A percentile compares a stretch with the other conserved stretches of the same genome.
phyloP scores from a whole-genome alignment of 2,888 invertebrate species.

The Rhagium mordax region DNA sequence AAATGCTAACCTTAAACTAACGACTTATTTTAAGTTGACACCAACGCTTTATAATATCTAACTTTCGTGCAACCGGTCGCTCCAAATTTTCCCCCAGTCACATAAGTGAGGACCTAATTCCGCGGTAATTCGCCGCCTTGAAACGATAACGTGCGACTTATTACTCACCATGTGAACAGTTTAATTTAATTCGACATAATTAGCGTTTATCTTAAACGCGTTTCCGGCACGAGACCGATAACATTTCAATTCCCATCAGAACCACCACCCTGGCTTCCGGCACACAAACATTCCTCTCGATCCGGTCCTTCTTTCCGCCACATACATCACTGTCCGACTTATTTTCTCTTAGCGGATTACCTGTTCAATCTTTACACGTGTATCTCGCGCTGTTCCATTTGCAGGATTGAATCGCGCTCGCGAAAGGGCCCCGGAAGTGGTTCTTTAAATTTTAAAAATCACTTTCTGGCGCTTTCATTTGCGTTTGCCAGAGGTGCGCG shows the following conservation, averaged over 20 bases:
- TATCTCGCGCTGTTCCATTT: constrained; percentile 54
- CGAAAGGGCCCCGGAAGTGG: constrained; percentile 9
- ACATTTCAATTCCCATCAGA: constrained; percentile 32
- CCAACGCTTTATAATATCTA: too few relatives aligned
- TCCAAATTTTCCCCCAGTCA: background rate
- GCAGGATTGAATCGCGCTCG: constrained; percentile 47
- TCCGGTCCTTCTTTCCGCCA: constrained; percentile 41
- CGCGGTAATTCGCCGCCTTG: constrained; percentile 16
- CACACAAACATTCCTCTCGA: constrained; percentile 37
- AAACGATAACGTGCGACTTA: constrained; percentile 13
- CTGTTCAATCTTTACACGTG: constrained; percentile 56
- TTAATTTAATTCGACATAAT: constrained; percentile 25
- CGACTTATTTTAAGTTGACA: too few relatives aligned
- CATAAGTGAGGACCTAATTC: background rate
- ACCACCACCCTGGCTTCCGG: background rate
- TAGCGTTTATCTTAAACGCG: constrained; percentile 17
- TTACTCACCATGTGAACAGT: constrained; percentile 23
- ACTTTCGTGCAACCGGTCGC: too few relatives aligned
- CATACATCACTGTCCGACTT: constrained; percentile 57
- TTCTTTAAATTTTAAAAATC: constrained; percentile 29
- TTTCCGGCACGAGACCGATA: constrained; percentile 15
- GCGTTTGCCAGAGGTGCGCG: background rate
- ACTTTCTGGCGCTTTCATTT: background rate
- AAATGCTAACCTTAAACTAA: too few relatives aligned
- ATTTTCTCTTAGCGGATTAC: constrained; percentile 54